phyloP scores from a whole-genome alignment of 2,797 vertebrate genomes.

The Choloepus didactylus region DNA sequence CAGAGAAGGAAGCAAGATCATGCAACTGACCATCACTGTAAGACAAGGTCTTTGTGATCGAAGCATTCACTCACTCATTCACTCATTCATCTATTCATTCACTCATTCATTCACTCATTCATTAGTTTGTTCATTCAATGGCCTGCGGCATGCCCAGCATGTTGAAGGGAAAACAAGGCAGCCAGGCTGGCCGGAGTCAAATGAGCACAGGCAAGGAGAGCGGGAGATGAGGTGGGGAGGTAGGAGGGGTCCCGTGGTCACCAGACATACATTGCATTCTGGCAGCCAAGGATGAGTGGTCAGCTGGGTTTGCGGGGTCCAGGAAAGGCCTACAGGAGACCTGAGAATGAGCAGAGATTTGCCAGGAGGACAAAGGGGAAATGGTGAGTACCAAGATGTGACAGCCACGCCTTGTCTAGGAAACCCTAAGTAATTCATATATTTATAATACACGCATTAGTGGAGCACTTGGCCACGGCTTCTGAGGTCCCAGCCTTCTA shows the following conservation, averaged over 20 bases:
- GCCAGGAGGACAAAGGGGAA: not conserved
- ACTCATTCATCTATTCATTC: not conserved
- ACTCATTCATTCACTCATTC: not conserved
- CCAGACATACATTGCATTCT: not conserved
- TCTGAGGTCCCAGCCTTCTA: not conserved
- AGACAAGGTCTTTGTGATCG: fast-evolving
- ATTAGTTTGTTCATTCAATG: not conserved
- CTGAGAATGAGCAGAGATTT: not conserved
- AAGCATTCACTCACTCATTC: not conserved
- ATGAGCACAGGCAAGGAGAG: no score
- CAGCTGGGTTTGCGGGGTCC: not conserved
- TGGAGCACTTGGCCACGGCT: not conserved
- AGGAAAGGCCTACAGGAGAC: not conserved
- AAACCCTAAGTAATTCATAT: not conserved
- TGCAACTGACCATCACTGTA: not conserved
- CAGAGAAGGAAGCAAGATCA: not conserved
- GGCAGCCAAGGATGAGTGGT: not conserved
- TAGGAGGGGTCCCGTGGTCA: not conserved
- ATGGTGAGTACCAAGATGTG: not conserved
- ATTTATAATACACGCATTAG: no score
- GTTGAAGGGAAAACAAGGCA: not conserved
- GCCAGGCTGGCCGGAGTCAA: not conserved
- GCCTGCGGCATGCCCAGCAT: fast-evolving
- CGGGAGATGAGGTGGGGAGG: not conserved
- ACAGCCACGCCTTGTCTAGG: not conserved